phyloP scores from a whole-genome alignment of 2,113 vertebrate genomes.

The Clarias magur region DNA sequence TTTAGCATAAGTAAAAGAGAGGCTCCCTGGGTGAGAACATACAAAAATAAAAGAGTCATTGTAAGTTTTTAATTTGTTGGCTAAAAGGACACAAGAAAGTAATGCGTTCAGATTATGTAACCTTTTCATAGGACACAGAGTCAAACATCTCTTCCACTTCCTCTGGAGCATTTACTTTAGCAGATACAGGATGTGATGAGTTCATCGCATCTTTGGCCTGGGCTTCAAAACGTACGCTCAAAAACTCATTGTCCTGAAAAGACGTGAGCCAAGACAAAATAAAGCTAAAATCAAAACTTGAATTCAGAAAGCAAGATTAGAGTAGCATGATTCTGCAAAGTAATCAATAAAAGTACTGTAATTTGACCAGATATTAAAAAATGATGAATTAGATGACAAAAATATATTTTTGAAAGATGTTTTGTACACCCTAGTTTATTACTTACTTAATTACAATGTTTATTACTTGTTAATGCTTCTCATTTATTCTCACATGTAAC shows the following conservation, averaged over 20 bases:
- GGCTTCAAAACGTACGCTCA: slow-evolving; percentile 80
- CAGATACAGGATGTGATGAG: slow-evolving; percentile 86
- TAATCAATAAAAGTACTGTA: no score
- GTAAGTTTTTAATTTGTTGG: background rate
- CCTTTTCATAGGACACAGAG: slow-evolving; percentile 92
- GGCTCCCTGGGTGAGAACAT: slow-evolving; percentile 76
- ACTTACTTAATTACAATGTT: background rate
- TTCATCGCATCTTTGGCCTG: slow-evolving; percentile 87
- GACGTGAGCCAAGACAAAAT: slow-evolving; percentile 37
- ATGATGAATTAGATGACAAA: background rate
- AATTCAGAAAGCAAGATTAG: background rate
- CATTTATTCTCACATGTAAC: background rate
- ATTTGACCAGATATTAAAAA: background rate
- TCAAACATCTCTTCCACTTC: slow-evolving; percentile 98
- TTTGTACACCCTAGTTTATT: background rate
- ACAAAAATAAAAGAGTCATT: background rate
- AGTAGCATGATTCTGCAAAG: no score
- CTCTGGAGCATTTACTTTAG: slow-evolving; percentile 79
- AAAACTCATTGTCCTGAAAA: slow-evolving; percentile 84
- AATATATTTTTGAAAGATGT: background rate
- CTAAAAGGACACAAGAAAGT: background rate
- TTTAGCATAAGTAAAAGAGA: slow-evolving; percentile 92
- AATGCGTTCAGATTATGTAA: slow-evolving; percentile 52
- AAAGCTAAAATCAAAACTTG: background rate
- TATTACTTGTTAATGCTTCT: background rate